Base-by-base conservation (phyloP, 1,140 invertebrate species). In the Cephus cinctus region DNA sequence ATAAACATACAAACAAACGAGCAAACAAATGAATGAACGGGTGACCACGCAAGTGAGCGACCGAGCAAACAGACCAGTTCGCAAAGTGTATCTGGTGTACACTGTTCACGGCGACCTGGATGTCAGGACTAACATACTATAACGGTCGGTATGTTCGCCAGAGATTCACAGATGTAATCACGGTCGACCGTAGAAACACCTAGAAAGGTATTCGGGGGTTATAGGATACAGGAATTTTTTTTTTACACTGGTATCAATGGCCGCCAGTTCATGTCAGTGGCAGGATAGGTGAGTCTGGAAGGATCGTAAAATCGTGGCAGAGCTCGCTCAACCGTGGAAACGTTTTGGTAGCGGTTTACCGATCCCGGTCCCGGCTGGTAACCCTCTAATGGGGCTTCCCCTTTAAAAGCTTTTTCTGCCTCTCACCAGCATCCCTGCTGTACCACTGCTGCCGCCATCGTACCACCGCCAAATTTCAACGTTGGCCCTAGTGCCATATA, bases 1-100 rank as follows among this genome's bases (percentile, higher is more conserved):
- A n/a, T n/a, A n/a, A n/a, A n/a, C n/a, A 15, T 25, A 42, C 30
- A 41, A 47, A 47, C 19, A 47, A 42, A 52, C 43, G 40, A 42
- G 32, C 43, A 52, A 36, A 36, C 44, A 46, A 41, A 23, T 44
- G 38, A 34, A 47, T 35, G 38, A 20, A 25, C 31, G 22, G 34
- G 21, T 25, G 18, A 36, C 27, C 44, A 46, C 36, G 39, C 44
- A 46, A 46, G 39, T 36, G 44, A 38, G 44, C 32, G 22, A 18
- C 25, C 21, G 44, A 46, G 44, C 34, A 27, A 25, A 41, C 12
- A 43, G 19, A 25, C n/a, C 31, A n/a, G n/a, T n/a, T n/a, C n/a
- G n/a, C n/a, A n/a, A n/a, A n/a, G n/a, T n/a, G n/a, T n/a, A n/a
- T n/a, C n/a, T n/a, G n/a, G n/a, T n/a, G n/a, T n/a, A n/a, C n/a